These are phyloP conservation scores for Aphodius sticticus DNA, from an alignment of 2,888 invertebrate species.

Conservation along the genomic window DNA sequence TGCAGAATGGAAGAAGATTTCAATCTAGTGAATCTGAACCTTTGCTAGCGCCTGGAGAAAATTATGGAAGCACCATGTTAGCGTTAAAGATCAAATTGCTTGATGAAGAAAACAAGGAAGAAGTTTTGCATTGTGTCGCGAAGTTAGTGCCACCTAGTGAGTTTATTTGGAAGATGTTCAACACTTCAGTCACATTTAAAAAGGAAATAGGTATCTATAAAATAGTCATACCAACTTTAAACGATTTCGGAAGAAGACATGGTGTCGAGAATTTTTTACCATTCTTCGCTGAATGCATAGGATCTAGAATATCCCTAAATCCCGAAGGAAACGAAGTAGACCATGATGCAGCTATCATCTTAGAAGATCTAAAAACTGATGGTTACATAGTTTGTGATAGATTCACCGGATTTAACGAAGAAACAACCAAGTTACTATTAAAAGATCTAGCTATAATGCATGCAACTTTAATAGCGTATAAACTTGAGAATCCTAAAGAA, in stretches of 20 bases:
- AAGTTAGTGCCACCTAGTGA: slow-evolving; percentile 64
- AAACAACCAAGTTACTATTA: slow-evolving; percentile 59
- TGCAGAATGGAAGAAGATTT: slow-evolving; percentile 24
- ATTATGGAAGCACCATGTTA: slow-evolving; percentile 67
- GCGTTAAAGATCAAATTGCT: slow-evolving; percentile 46
- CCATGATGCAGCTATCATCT: slow-evolving; percentile 62
- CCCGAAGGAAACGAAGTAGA: slow-evolving; percentile 53
- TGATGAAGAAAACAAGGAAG: slow-evolving; percentile 34
- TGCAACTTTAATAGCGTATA: slow-evolving; percentile 63
- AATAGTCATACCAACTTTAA: slow-evolving; percentile 58
- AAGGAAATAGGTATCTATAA: slow-evolving; percentile 64
- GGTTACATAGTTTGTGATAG: slow-evolving; percentile 62
- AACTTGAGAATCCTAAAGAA: slow-evolving; percentile 56
- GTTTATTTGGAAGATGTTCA: slow-evolving; percentile 60
- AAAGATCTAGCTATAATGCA: slow-evolving; percentile 63
- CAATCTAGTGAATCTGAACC: slow-evolving; percentile 50
- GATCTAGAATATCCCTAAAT: slow-evolving; percentile 56
- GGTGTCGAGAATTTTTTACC: slow-evolving; percentile 52
- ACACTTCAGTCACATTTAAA: slow-evolving; percentile 61
- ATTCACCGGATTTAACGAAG: slow-evolving; percentile 60
- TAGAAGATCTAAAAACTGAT: slow-evolving; percentile 62
- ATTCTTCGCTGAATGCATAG: slow-evolving; percentile 60
- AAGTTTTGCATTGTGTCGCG: slow-evolving; percentile 60
- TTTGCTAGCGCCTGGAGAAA: slow-evolving; percentile 65
- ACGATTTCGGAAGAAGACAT: slow-evolving; percentile 54